These are phyloP conservation scores for Eciton burchellii DNA, from an alignment of 1,140 invertebrate species.

Conservation along the genomic window DNA sequence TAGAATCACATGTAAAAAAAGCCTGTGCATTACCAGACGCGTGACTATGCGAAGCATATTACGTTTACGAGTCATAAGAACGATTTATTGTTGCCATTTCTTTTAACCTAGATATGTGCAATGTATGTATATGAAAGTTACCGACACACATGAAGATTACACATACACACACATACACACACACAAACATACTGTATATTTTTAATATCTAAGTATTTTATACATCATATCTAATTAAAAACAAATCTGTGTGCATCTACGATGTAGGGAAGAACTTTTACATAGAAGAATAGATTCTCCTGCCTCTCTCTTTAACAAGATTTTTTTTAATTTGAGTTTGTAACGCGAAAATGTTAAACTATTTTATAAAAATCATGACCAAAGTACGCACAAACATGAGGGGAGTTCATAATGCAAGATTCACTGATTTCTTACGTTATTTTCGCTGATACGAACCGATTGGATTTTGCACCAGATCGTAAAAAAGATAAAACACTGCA, in stretches of 20 bases:
- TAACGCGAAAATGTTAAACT: constrained; percentile 64
- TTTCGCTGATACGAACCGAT: no score
- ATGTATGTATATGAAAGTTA: constrained; percentile 83
- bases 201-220: constrained; percentile 79
- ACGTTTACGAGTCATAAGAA: constrained; percentile 73
- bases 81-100: constrained; percentile 80
- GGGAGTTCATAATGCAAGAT: no score
- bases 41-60: constrained; percentile 48
- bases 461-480: no score
- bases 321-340: constrained; percentile 73
- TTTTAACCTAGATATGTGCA: constrained; percentile 79
- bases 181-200: constrained; percentile 75
- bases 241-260: constrained; percentile 41
- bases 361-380: constrained; percentile 79
- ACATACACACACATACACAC: no score
- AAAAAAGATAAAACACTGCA: no score
- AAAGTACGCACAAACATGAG: constrained; percentile 72
- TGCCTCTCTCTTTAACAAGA: constrained; percentile 59
- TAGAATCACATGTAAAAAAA: constrained; percentile 64
- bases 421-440: no score
- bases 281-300: constrained; percentile 55
- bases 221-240: constrained; percentile 64
- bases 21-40: constrained; percentile 22
- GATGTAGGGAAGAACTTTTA: constrained; percentile 64
- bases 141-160: constrained; percentile 74